phyloP scores from a whole-genome alignment of 2,888 invertebrate genomes.

The Falcaria lacertinaria region DNA sequence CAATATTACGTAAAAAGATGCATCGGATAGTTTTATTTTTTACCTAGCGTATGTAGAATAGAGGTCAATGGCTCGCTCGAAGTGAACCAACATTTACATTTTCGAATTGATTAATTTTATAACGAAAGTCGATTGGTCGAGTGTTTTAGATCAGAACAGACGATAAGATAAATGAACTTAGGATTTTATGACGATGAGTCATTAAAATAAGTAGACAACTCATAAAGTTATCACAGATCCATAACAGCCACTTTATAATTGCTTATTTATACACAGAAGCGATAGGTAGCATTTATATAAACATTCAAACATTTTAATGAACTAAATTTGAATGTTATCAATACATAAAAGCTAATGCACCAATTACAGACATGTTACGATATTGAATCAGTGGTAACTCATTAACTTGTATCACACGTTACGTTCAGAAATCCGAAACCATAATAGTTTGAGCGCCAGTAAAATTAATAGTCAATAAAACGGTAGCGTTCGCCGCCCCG shows the following conservation, averaged over 20 bases:
- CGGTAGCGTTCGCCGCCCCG: constrained; percentile 54
- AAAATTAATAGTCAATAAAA: constrained; percentile 68
- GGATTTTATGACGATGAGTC: not conserved
- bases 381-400: constrained; percentile 16
- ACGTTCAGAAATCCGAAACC: constrained; percentile 21
- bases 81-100: not conserved
- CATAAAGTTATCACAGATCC: not conserved
- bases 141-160: not conserved
- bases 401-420: constrained; percentile 24
- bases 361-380: constrained; percentile 26
- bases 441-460: constrained; percentile 31
- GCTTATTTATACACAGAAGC: no score
- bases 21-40: constrained; percentile 19
- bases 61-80: not conserved
- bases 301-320: no score
- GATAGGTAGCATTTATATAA: no score
- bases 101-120: not conserved
- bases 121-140: not conserved
- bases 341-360: constrained; percentile 16
- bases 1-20: constrained; percentile 30
- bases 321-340: not conserved
- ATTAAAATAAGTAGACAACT: not conserved
- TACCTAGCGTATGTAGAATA: constrained; percentile 5
- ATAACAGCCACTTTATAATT: not conserved
- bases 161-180: not conserved